phyloP scores from a whole-genome alignment of 2,113 vertebrate genomes.

The Arenaria interpres region DNA sequence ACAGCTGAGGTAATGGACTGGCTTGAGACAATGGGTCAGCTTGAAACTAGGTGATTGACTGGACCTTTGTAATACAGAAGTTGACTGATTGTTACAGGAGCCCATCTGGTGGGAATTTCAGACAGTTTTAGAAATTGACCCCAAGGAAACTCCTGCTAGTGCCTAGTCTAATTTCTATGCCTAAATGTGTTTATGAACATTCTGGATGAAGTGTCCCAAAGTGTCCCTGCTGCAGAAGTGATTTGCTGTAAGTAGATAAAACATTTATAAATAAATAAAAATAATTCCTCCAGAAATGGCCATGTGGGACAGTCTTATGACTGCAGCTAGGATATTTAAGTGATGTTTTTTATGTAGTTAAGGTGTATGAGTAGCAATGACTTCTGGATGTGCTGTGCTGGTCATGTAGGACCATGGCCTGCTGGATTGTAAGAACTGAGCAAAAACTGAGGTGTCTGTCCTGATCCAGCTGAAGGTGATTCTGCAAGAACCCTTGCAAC shows the following conservation, averaged over 20 bases:
- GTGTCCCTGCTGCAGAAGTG: background rate
- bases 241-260: background rate
- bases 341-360: background rate
- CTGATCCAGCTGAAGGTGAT: background rate
- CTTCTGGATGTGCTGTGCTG: background rate
- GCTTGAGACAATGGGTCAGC: background rate
- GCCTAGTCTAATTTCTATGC: background rate
- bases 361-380: background rate
- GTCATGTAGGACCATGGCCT: background rate
- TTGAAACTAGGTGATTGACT: background rate
- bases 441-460: background rate
- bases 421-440: background rate
- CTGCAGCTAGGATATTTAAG: background rate
- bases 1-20: background rate
- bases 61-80: background rate
- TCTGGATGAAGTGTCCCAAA: background rate
- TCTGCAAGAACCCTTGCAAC: background rate
- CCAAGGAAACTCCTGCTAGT: background rate
- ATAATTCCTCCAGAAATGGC: background rate
- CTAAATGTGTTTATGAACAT: background rate
- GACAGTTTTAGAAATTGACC: background rate
- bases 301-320: background rate
- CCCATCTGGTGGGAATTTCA: background rate
- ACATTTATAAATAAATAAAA: background rate
- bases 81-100: background rate